phyloP scores from a whole-genome alignment of 2,797 vertebrate species.

The Vireo griseus region DNA sequence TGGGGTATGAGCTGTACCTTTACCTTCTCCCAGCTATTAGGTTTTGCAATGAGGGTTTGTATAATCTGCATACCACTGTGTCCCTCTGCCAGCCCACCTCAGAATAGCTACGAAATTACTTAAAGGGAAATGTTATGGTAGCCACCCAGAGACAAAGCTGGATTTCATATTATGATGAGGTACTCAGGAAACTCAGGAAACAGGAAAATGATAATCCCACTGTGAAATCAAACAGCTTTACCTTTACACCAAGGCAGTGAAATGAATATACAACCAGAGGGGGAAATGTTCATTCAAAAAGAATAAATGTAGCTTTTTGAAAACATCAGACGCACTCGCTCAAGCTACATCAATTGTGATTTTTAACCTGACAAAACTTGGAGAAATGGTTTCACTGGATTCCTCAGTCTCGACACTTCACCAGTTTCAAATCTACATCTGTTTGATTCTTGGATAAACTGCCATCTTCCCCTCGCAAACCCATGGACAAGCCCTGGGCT shows the following conservation, averaged over 20 bases:
- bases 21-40: neutral
- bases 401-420: neutral
- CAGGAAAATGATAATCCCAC: neutral
- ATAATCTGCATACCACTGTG: neutral
- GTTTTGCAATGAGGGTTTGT: neutral
- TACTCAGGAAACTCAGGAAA: neutral
- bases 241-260: neutral
- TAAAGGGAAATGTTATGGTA: neutral
- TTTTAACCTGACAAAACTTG: neutral
- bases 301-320: neutral
- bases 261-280: neutral
- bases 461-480: neutral
- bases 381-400: neutral
- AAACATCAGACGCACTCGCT: neutral
- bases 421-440: neutral
- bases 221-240: conserved; percentile 1
- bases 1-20: neutral
- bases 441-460: neutral
- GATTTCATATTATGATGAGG: neutral
- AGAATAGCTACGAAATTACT: neutral
- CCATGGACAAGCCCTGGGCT: neutral
- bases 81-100: neutral
- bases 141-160: neutral
- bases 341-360: neutral
- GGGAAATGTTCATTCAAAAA: neutral